Evolutionary conservation across 1,140 invertebrate genomes (phyloP).

Genomic region (Pristionchus pacificus): DNA sequence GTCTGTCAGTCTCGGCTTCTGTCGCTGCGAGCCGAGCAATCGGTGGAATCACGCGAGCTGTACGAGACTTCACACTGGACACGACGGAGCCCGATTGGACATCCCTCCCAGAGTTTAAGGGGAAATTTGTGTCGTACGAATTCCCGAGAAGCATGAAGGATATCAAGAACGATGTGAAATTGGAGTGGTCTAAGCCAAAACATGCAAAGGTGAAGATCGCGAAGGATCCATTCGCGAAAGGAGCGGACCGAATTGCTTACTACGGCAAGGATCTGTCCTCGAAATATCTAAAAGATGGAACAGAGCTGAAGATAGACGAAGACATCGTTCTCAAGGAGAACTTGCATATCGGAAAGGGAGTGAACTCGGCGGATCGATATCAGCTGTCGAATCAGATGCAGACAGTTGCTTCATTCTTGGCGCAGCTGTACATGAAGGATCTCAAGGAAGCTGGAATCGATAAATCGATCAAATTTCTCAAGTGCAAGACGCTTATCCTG

Average conservation of each 20-base stretch:
- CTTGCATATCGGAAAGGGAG: not conserved
- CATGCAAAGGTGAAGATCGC: conserved; percentile 19
- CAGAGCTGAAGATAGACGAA: not conserved
- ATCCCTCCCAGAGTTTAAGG: not conserved
- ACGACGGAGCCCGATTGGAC: not conserved
- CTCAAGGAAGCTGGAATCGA: not conserved
- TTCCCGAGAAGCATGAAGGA: conserved; percentile 22
- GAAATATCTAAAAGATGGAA: not conserved
- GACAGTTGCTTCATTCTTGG: conserved; percentile 25
- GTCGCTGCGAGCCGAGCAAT: not conserved
- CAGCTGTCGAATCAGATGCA: conserved; percentile 25
- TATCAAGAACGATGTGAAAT: conserved; percentile 19
- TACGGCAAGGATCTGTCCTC: conserved; percentile 21
- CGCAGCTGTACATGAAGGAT: conserved; percentile 14
- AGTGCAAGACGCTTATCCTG: conserved; percentile 9
- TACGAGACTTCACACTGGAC: not conserved
- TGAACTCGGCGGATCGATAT: conserved; percentile 13
- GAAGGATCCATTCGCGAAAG: conserved; percentile 23
- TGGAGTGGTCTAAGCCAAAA: conserved; percentile 5
- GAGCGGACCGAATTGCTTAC: conserved; percentile 26
- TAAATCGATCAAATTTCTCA: conserved; percentile 21
- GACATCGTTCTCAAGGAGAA: conserved; percentile 31
- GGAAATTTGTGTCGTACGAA: conserved; percentile 22
- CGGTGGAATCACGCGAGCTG: not conserved
- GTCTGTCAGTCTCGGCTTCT: not conserved